Evolutionary conservation across 2,888 invertebrate genomes (phyloP).

Genomic region (Ormyrus nitidulus): DNA sequence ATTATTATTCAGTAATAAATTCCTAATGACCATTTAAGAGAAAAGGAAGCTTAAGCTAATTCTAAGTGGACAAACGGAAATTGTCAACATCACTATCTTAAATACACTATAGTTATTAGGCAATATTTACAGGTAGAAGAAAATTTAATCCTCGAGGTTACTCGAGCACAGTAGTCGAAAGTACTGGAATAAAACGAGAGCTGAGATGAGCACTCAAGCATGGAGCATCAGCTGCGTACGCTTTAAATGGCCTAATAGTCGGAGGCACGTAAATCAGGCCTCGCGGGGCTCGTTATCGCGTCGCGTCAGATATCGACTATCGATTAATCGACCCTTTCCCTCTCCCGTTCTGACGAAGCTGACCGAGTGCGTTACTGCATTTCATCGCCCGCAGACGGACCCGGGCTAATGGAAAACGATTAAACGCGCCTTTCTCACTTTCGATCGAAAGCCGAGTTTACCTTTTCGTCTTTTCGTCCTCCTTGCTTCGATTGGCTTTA

Average conservation of each 20-base stretch:
- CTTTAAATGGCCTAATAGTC: conserved; percentile 28
- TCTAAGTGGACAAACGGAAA: too few species aligned
- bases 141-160: too few species aligned
- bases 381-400: conserved; percentile 3
- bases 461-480: too few species aligned
- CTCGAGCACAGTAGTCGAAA: too few species aligned
- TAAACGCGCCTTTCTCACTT: neutral
- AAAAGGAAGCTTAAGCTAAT: too few species aligned
- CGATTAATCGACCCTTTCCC: conserved; percentile 30
- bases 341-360: neutral
- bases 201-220: too few species aligned
- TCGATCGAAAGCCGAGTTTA: neutral
- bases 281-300: conserved; percentile 9
- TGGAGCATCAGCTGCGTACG: neutral
- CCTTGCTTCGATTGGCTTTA: too few species aligned
- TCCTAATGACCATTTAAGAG: too few species aligned
- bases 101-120: too few species aligned
- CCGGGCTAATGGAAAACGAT: conserved; percentile 37
- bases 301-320: conserved; percentile 42
- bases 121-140: too few species aligned
- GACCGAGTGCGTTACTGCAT: neutral
- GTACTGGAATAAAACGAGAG: neutral
- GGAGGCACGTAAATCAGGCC: conserved; percentile 14
- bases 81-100: too few species aligned
- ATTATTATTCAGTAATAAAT: too few species aligned